Conservation (phyloP, 2,888 invertebrate species). For the Andrena chrysosceles region DNA sequence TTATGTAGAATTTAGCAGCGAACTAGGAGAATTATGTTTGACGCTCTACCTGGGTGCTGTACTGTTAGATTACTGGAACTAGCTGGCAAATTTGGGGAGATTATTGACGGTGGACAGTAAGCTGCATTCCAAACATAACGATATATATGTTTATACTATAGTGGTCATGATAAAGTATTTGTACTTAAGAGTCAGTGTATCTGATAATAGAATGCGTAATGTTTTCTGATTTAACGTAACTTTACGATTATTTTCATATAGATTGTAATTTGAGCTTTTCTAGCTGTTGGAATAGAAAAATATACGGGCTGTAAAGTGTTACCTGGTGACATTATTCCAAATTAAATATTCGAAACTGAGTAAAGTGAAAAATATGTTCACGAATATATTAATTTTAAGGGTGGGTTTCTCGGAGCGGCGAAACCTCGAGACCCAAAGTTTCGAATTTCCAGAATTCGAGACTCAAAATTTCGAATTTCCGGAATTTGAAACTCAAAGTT, state of each 20-base stretch:
- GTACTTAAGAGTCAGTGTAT: background rate
- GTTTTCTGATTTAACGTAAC: background rate
- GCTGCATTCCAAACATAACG: slow-evolving; percentile 88
- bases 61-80: slow-evolving; percentile 89
- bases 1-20: slow-evolving; percentile 6
- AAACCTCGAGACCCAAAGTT: too few relatives aligned
- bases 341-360: too few relatives aligned
- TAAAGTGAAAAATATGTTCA: too few relatives aligned
- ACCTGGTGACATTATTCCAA: too few relatives aligned
- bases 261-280: too few relatives aligned
- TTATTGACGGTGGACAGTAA: slow-evolving; percentile 86
- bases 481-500: too few relatives aligned
- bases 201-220: background rate
- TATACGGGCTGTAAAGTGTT: too few relatives aligned
- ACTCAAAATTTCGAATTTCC: too few relatives aligned
- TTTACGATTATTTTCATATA: background rate
- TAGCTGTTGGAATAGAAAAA: too few relatives aligned
- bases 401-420: too few relatives aligned
- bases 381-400: too few relatives aligned
- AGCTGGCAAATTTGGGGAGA: slow-evolving; percentile 89
- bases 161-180: slow-evolving; percentile 8
- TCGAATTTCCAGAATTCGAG: too few relatives aligned
- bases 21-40: slow-evolving; percentile 30
- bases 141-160: slow-evolving; percentile 27
- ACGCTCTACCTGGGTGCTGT: slow-evolving; percentile 88